These are phyloP conservation scores for Hepsetus odoe DNA, from an alignment of 2,113 vertebrate genomes.

Conservation along the genomic window DNA sequence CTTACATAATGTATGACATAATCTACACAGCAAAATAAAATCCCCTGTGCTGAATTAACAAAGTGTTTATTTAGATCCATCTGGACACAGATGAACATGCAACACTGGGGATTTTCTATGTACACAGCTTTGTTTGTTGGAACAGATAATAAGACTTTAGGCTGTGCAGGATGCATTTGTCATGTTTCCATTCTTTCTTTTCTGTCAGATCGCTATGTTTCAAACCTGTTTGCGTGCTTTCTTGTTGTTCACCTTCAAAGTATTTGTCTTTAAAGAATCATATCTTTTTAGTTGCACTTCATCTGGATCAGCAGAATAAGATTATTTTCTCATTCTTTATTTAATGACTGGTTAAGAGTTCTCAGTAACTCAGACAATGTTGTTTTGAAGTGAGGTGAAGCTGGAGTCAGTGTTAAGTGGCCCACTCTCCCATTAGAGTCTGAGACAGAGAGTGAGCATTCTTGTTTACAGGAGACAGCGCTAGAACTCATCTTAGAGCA, in stretches of 20 bases:
- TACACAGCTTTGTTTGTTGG: not conserved
- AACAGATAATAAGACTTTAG: not conserved
- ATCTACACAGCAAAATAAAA: not conserved
- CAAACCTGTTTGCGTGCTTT: not conserved
- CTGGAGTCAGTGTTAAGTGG: not conserved
- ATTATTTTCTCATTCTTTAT: no score
- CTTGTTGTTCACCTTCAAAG: not conserved
- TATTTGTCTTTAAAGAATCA: not conserved
- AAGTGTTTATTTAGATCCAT: not conserved
- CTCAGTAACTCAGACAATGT: not conserved
- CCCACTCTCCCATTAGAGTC: not conserved
- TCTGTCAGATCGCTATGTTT: not conserved
- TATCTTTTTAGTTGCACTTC: not conserved
- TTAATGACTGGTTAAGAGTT: not conserved
- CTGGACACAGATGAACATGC: not conserved
- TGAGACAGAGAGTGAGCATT: not conserved
- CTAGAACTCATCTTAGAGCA: not conserved
- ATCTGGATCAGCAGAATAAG: not conserved
- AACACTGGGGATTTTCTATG: not conserved
- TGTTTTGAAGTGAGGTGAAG: not conserved
- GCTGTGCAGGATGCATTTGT: not conserved
- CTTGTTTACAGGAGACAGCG: not conserved
- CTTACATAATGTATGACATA: not conserved
- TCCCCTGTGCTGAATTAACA: not conserved
- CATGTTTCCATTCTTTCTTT: not conserved